A percentile compares a stretch with the other conserved stretches of the same genome.
Evolutionary conservation across 2,113 vertebrate species (phyloP).

Genomic region (Ciconia maguari): DNA sequence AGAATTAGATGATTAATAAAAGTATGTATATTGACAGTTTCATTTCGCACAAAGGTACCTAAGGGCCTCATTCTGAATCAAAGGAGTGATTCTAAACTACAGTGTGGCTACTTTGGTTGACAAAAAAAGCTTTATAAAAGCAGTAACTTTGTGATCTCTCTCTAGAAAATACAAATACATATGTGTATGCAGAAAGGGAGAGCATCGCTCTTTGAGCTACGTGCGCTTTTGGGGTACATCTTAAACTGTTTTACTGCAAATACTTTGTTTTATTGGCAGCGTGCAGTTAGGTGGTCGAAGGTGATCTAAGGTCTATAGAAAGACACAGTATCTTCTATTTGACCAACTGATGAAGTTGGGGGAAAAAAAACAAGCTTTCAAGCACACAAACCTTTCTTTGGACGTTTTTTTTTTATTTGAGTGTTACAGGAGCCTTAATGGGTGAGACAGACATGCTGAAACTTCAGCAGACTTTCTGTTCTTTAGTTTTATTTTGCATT

Average conservation of each 20-base stretch:
- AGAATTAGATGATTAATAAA: background rate
- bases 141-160: background rate
- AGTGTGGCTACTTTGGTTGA: background rate
- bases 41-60: background rate
- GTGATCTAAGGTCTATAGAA: background rate
- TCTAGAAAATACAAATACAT: background rate
- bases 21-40: background rate
- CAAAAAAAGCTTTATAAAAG: background rate
- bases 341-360: background rate
- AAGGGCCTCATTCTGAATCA: background rate
- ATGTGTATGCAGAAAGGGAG: background rate
- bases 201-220: background rate
- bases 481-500: constrained; percentile 54
- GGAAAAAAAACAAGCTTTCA: background rate
- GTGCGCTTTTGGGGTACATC: background rate
- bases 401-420: background rate
- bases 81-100: background rate
- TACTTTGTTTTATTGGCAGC: background rate
- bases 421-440: background rate
- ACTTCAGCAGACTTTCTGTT: constrained; percentile 23
- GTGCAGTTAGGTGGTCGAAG: background rate
- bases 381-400: background rate
- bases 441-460: background rate
- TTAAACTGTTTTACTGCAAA: background rate
- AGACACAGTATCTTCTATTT: background rate